Conservation (phyloP, 2,113 vertebrate genomes). For the Cottus gobio region DNA sequence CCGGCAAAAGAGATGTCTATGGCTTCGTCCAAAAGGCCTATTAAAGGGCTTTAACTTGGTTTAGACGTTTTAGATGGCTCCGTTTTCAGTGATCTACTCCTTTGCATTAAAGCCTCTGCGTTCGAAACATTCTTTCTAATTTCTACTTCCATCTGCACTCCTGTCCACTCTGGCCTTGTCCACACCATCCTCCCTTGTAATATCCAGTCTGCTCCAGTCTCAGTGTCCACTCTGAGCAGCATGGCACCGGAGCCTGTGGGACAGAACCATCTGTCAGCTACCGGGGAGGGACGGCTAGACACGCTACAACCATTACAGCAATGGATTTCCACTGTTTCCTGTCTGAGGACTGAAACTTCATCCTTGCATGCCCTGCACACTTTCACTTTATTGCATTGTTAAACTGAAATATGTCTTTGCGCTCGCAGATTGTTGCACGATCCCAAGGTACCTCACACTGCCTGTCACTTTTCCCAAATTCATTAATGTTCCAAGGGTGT, state of each 20-base stretch:
- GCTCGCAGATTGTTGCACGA: conserved; percentile 43
- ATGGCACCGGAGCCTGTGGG: conserved; percentile 51
- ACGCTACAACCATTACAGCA: conserved; percentile 63
- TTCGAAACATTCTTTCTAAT: background rate
- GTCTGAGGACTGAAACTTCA: conserved; percentile 35
- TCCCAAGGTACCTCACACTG: conserved; percentile 37
- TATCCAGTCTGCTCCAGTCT: conserved; percentile 47
- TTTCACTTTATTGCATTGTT: conserved; percentile 35
- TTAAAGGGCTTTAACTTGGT: conserved; percentile 9
- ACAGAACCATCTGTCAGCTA: conserved; percentile 65
- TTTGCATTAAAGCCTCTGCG: background rate
- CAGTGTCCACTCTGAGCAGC: conserved; percentile 46
- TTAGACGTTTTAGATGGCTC: conserved; percentile 3
- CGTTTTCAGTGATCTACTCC: conserved; percentile 1
- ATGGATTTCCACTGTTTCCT: conserved; percentile 65
- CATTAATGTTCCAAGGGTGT: conserved; percentile 19
- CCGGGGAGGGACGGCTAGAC: conserved; percentile 48
- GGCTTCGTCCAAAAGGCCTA: background rate
- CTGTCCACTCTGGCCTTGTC: conserved; percentile 52
- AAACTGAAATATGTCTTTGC: conserved; percentile 57
- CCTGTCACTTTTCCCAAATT: conserved; percentile 45
- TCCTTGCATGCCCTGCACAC: conserved; percentile 21
- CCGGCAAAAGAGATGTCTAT: conserved; percentile 23
- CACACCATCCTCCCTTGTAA: conserved; percentile 39
- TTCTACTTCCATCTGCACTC: conserved; percentile 10